Evolutionary conservation across 2,888 invertebrate genomes (phyloP).

Genomic region (Onthophagus sagittarius): DNA sequence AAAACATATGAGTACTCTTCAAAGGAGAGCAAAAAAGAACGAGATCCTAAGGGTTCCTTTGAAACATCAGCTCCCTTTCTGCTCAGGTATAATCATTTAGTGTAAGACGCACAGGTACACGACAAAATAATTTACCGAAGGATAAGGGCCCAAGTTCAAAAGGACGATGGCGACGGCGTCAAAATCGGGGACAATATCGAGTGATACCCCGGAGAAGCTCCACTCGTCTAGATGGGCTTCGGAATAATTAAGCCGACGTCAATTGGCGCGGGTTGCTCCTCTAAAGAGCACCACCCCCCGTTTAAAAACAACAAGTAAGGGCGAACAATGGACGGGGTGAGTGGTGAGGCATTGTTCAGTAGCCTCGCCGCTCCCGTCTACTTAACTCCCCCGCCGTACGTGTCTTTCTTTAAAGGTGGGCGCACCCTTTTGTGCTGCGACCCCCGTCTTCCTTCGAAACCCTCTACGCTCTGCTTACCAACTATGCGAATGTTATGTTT

Average conservation of each 20-base stretch:
- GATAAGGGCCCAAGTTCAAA: neutral
- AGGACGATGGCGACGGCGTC: neutral
- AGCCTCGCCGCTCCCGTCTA: conserved; percentile 17
- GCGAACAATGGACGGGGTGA: conserved; percentile 23
- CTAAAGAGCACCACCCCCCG: conserved; percentile 8
- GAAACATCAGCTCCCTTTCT: neutral
- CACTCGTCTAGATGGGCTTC: neutral
- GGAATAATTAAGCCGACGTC: conserved; percentile 3
- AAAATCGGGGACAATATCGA: neutral
- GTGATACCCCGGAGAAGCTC: neutral
- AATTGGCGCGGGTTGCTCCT: conserved; percentile 5
- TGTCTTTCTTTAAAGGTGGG: conserved; percentile 20
- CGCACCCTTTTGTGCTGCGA: neutral
- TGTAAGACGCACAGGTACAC: neutral
- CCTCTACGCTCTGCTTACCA: neutral
- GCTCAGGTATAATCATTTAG: neutral
- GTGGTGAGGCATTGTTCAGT: conserved; percentile 20
- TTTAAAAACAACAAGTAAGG: conserved; percentile 23
- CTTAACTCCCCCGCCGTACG: conserved; percentile 23
- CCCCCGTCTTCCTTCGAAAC: neutral
- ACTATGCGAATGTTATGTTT: neutral
- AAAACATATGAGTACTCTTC: neutral
- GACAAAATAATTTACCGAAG: neutral
- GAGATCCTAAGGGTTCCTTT: neutral
- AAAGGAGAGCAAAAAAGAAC: neutral